phyloP scores from a whole-genome alignment of 2,797 vertebrate genomes.

The Simalia tracyae region DNA sequence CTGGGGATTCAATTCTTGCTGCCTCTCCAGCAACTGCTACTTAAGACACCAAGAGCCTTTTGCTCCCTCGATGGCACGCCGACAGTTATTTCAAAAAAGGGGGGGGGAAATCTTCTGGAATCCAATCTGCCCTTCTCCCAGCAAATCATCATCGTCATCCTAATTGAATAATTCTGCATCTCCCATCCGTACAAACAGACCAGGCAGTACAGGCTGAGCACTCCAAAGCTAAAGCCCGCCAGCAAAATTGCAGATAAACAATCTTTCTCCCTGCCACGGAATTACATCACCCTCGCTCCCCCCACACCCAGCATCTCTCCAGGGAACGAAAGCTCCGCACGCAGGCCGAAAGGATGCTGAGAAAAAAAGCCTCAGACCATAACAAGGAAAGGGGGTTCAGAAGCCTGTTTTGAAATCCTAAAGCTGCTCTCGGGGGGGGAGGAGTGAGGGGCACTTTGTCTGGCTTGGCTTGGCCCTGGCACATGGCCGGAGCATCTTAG shows the following conservation, averaged over 20 bases:
- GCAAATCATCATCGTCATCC: no score
- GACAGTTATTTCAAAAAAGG: background rate
- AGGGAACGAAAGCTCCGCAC: background rate
- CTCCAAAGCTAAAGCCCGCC: background rate
- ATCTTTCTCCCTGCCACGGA: conserved; percentile 7
- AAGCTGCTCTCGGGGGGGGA: background rate
- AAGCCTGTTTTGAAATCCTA: background rate
- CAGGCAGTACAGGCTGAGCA: background rate
- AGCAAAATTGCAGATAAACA: background rate
- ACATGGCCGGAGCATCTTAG: background rate
- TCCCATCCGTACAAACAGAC: background rate
- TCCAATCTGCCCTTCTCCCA: background rate
- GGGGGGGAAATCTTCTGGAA: rapidly evolving
- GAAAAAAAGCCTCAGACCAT: background rate
- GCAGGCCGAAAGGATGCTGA: background rate
- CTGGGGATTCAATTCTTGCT: background rate
- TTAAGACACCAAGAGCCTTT: rapidly evolving
- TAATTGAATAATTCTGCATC: background rate
- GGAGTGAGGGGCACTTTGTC: background rate
- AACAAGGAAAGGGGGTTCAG: background rate
- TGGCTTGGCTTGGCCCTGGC: background rate
- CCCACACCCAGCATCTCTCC: conserved; percentile 28
- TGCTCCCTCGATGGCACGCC: background rate
- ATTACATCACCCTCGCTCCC: conserved; percentile 46
- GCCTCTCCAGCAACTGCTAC: background rate